phyloP scores from a whole-genome alignment of 2,113 vertebrate genomes.

The Bambusicola thoracicus region DNA sequence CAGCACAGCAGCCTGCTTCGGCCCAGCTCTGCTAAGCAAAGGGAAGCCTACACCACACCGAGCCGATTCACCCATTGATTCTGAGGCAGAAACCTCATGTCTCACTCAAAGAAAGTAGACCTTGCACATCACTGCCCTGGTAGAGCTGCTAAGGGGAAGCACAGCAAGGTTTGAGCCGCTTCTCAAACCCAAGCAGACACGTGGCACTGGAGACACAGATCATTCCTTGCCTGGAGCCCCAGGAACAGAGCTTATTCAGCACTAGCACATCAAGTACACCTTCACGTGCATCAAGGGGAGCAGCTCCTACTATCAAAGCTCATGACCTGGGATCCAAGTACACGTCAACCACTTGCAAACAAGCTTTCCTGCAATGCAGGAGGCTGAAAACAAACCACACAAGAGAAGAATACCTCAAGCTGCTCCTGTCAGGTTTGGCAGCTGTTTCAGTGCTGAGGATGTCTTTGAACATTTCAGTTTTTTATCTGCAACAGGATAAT shows the following conservation, averaged over 20 bases:
- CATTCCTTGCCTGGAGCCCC: not conserved
- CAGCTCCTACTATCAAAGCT: not conserved
- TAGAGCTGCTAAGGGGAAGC: not conserved
- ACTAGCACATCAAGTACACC: not conserved
- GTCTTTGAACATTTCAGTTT: not conserved
- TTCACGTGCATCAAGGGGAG: accelerated
- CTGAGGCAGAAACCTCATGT: accelerated
- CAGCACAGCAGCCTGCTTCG: not conserved
- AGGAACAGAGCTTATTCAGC: not conserved
- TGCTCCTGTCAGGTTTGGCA: not conserved
- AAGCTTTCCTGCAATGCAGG: not conserved
- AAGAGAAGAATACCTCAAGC: not conserved
- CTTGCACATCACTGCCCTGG: accelerated
- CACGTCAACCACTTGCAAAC: not conserved
- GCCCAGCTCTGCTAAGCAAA: not conserved
- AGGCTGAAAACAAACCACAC: not conserved
- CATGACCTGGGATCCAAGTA: not conserved
- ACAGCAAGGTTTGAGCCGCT: not conserved
- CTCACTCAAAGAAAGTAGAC: not conserved
- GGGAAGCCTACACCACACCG: not conserved
- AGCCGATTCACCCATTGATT: not conserved
- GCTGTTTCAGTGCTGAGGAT: not conserved
- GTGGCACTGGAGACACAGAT: accelerated
- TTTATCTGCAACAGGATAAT: not conserved
- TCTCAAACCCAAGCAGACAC: not conserved